Conservation (phyloP, 2,888 invertebrate species). For the Lasius fuliginosus region DNA sequence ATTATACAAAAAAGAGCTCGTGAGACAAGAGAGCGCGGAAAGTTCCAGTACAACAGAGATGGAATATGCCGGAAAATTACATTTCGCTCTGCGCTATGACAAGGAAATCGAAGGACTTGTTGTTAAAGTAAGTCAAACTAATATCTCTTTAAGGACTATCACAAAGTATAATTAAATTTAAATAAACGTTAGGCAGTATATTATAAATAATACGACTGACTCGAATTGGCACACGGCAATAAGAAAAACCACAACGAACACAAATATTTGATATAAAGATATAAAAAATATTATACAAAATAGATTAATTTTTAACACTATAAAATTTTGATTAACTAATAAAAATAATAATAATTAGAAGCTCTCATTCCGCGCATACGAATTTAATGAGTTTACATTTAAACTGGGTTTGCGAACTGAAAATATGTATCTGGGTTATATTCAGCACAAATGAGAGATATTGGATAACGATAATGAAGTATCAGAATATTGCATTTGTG, state of each 20-base stretch:
- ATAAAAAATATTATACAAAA: conserved; percentile 10
- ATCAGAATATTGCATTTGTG: conserved; percentile 28
- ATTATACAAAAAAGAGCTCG: conserved; percentile 91
- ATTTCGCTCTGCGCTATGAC: conserved; percentile 93
- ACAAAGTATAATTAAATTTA: not conserved
- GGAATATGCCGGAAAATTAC: conserved; percentile 93
- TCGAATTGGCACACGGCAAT: not conserved
- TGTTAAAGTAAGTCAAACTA: conserved; percentile 90
- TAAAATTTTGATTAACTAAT: not conserved
- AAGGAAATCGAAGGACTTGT: conserved; percentile 93
- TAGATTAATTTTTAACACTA: not conserved
- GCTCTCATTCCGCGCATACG: not conserved
- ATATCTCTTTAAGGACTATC: not conserved
- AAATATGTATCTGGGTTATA: conserved; percentile 38
- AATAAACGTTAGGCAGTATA: not conserved
- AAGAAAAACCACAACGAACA: not conserved
- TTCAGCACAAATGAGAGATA: conserved; percentile 56
- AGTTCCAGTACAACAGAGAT: conserved; percentile 89
- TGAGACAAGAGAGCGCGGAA: conserved; percentile 91
- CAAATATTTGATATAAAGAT: not conserved
- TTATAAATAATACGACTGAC: not conserved
- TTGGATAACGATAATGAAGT: conserved; percentile 66
- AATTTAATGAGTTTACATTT: conserved; percentile 16
- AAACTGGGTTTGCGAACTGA: conserved; percentile 24
- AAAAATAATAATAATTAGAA: not conserved